Base-by-base conservation (phyloP, 2,113 vertebrate genomes). In the Ginglymostoma cirratum region DNA sequence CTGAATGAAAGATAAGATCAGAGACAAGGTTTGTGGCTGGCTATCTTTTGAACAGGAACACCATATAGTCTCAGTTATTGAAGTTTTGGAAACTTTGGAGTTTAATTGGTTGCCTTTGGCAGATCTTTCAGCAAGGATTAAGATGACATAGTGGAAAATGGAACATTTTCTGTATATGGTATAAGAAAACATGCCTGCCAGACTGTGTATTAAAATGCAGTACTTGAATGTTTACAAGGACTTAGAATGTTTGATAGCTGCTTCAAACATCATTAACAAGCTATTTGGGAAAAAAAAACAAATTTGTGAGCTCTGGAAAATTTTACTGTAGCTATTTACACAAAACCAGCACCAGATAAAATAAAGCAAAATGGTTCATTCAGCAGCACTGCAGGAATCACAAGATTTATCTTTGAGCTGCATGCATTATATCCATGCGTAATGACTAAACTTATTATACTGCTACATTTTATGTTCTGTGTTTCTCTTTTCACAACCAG, bases 61-160 rank as follows among this genome's bases (percentile, higher is more conserved):
- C 92, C 45, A 24, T 69, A 66, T n/a, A 69, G 24, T 4, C n/a
- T 69, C 66, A 67, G 10, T 94, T 38, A 23, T 69, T 67, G 38
- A 15, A 69, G 65, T 70, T 94, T 38, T 94, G 38, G 92, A 69
- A 38, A 45, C 92, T 24, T 42, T 67, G 42, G n/a, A 69, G 38
- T 94, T 94, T 94, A 94, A 94, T 69, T 45, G 92, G 92, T 94
- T 69, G 92, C 92, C 92, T 69, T 94, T 94, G n/a, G 65, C 92
- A 94, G 65, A 94, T 94, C 92, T 94, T 94, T 94, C 92, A 94
- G 92, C 92, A 69, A 69, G 92, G 92, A 94, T 94, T 94, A 94
- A 94, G 65, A 94, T 94, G 92, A 94, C 92, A 94, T 94, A 94
- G 92, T 94, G 92, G 66, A 94, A 94, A 94, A 94, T 94, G n/a